These are phyloP conservation scores for Bombylius major DNA, from an alignment of 2,888 invertebrate genomes.

Conservation along the genomic window DNA sequence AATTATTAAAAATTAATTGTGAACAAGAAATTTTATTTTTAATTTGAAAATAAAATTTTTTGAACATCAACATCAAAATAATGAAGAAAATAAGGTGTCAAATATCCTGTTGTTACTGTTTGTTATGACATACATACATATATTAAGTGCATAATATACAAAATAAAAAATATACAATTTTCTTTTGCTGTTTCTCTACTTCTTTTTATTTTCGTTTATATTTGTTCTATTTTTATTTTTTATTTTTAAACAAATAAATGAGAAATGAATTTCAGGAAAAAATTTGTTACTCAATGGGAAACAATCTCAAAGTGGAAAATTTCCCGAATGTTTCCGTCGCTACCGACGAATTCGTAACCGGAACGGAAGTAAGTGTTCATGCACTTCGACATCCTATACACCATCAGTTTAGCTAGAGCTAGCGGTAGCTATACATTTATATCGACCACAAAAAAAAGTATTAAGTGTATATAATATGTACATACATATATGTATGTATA, in stretches of 20 bases:
- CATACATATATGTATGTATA: no score
- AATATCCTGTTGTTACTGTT: no score
- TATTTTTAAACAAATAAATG: neutral
- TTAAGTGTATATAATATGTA: no score
- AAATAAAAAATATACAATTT: neutral
- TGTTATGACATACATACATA: neutral
- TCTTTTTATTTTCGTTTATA: neutral
- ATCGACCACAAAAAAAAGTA: neutral
- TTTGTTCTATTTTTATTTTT: neutral
- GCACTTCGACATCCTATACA: slow-evolving; percentile 14
- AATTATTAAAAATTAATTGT: no score
- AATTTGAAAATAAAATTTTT: no score
- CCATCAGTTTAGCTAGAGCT: neutral
- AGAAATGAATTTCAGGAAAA: slow-evolving; percentile 13
- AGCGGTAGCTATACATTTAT: neutral
- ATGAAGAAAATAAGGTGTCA: no score
- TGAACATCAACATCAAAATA: no score
- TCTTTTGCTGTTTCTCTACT: neutral
- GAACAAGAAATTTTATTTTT: no score
- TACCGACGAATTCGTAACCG: slow-evolving; percentile 18
- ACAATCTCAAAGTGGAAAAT: slow-evolving; percentile 18
- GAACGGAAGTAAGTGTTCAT: slow-evolving; percentile 16
- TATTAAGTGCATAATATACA: slow-evolving; percentile 1
- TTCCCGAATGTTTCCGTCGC: slow-evolving; percentile 17
- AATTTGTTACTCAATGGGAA: slow-evolving; percentile 17